A percentile compares a stretch with the other conserved stretches of the same genome.
Evolutionary conservation across 2,113 vertebrate species (phyloP).

Genomic region (Dasyornis broadbenti): DNA sequence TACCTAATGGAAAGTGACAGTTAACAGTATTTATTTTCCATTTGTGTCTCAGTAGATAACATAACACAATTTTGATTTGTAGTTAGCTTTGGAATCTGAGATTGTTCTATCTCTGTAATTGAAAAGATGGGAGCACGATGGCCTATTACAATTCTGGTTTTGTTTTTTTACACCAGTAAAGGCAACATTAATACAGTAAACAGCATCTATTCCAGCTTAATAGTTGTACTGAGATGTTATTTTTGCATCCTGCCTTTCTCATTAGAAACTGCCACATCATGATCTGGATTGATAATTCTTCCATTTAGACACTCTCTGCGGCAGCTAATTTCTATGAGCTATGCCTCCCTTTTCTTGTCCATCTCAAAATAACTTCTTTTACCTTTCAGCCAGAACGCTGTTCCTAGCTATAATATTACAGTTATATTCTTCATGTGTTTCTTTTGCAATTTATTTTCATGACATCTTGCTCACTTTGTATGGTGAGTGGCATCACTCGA

Average conservation of each 20-base stretch:
- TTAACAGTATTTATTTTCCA: constrained; percentile 89
- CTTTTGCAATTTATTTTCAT: not conserved
- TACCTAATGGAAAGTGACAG: constrained; percentile 93
- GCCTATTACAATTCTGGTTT: constrained; percentile 73
- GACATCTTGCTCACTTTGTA: not conserved
- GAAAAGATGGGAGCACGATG: constrained; percentile 76
- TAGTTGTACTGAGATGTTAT: constrained; percentile 70
- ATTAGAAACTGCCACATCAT: constrained; percentile 66
- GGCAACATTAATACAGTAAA: constrained; percentile 72
- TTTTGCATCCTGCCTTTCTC: constrained; percentile 62
- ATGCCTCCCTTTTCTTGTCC: constrained; percentile 25
- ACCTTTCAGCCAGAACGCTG: not conserved
- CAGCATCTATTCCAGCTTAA: constrained; percentile 66
- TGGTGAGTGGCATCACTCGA: not conserved
- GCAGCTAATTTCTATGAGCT: constrained; percentile 65
- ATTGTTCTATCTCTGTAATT: constrained; percentile 80
- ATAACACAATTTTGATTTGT: constrained; percentile 87
- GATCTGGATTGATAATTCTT: constrained; percentile 68
- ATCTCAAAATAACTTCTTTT: constrained; percentile 20
- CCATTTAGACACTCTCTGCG: constrained; percentile 43
- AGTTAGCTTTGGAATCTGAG: constrained; percentile 84
- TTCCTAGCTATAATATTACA: not conserved
- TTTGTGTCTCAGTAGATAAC: constrained; percentile 88
- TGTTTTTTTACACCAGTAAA: constrained; percentile 70
- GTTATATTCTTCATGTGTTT: not conserved